Evolutionary conservation across 1,140 invertebrate genomes (phyloP).

Genomic region (Drosophila watanabei): DNA sequence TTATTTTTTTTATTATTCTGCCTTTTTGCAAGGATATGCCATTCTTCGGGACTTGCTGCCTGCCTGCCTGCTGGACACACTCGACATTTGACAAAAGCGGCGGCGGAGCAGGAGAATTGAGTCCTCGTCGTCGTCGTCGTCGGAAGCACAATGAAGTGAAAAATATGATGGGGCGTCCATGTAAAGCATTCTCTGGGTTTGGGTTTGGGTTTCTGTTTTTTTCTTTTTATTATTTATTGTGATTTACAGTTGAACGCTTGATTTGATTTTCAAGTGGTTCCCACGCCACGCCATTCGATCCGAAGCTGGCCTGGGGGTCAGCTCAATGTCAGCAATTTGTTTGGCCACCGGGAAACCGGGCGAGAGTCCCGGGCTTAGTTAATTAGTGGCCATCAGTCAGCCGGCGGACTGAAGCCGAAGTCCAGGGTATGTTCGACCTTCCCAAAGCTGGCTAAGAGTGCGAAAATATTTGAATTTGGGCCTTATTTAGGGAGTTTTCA

Average conservation of each 20-base stretch:
- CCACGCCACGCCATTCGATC: slow-evolving; percentile 54
- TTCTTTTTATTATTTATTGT: slow-evolving; percentile 85
- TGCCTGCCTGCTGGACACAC: slow-evolving; percentile 60
- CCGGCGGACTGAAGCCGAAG: slow-evolving; percentile 13
- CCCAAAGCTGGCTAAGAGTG: background rate
- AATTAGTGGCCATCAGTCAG: slow-evolving; percentile 85
- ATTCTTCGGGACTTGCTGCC: slow-evolving; percentile 16
- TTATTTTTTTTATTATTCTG: slow-evolving; percentile 19
- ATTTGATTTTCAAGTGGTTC: slow-evolving; percentile 85
- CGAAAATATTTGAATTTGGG: slow-evolving; percentile 1
- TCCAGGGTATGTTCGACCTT: slow-evolving; percentile 21
- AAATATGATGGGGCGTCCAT: slow-evolving; percentile 74
- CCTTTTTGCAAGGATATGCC: slow-evolving; percentile 8
- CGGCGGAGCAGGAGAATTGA: slow-evolving; percentile 25
- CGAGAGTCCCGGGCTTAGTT: slow-evolving; percentile 55
- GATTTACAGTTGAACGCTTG: slow-evolving; percentile 85
- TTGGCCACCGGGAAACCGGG: slow-evolving; percentile 35
- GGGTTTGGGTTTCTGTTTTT: slow-evolving; percentile 10
- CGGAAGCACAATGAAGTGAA: slow-evolving; percentile 82
- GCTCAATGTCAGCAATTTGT: slow-evolving; percentile 65
- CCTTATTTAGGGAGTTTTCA: background rate
- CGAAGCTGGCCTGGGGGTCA: slow-evolving; percentile 25
- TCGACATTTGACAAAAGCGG: slow-evolving; percentile 73
- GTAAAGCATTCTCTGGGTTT: slow-evolving; percentile 31
- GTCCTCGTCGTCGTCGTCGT: slow-evolving; percentile 19